A percentile compares a stretch with the other conserved stretches of the same genome.
These are phyloP conservation scores for Montipora capricornis DNA, from an alignment of 64 coral and sea anemone genomes.

Conservation along the genomic window DNA sequence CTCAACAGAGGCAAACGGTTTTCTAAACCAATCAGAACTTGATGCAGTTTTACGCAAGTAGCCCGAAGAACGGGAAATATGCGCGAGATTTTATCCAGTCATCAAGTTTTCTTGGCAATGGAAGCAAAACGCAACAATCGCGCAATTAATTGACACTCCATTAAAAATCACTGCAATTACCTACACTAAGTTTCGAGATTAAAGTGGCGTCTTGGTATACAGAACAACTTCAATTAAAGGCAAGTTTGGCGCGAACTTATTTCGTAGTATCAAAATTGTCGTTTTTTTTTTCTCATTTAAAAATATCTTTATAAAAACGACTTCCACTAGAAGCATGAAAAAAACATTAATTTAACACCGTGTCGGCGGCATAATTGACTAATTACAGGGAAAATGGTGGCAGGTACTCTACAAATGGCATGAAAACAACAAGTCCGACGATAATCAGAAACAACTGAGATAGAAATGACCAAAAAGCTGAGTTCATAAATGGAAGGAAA, in stretches of 20 bases:
- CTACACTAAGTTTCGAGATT: background rate
- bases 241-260: background rate
- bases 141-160: too few relatives aligned
- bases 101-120: too few relatives aligned
- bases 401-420: background rate
- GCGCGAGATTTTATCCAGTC: too few relatives aligned
- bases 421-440: background rate
- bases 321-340: background rate
- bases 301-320: slow-evolving; percentile 16
- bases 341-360: background rate
- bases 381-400: background rate
- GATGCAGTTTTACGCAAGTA: too few relatives aligned
- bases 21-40: too few relatives aligned
- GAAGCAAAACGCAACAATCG: too few relatives aligned
- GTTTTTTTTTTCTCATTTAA: background rate
- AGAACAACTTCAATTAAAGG: background rate
- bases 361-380: background rate
- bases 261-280: slow-evolving; percentile 9
- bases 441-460: background rate
- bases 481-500: background rate
- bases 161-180: background rate
- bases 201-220: background rate
- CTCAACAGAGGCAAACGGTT: too few relatives aligned
- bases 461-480: background rate
- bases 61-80: too few relatives aligned